A percentile compares a stretch with the other conserved stretches of the same genome.
phyloP scores from a whole-genome alignment of 2,888 invertebrate species.

The Hylaea fasciaria region DNA sequence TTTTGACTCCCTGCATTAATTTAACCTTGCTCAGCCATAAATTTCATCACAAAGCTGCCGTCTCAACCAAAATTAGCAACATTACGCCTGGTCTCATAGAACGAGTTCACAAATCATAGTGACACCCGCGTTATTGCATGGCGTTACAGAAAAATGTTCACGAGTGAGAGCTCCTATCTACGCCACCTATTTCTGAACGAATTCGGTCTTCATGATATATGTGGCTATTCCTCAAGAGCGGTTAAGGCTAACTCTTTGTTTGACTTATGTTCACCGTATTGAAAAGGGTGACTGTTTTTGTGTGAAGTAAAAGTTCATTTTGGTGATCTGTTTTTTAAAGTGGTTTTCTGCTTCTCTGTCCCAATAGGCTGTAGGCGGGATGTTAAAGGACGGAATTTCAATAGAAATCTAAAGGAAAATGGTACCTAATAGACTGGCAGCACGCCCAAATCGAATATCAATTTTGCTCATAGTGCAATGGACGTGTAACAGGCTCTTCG shows the following conservation, averaged over 20 bases:
- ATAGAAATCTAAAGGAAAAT: too few species aligned
- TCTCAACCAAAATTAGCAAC: conserved; percentile 34
- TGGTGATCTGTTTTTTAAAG: not conserved
- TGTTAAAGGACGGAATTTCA: too few species aligned
- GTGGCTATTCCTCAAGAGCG: conserved; percentile 58
- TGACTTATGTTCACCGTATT: conserved; percentile 39
- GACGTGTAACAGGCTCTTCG: too few species aligned
- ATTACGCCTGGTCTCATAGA: conserved; percentile 30
- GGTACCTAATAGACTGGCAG: too few species aligned
- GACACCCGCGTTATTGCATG: conserved; percentile 74
- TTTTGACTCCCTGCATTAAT: too few species aligned
- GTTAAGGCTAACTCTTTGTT: conserved; percentile 50
- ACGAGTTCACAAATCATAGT: conserved; percentile 66
- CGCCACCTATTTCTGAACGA: conserved; percentile 55
- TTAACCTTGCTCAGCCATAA: conserved; percentile 7
- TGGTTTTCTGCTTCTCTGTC: too few species aligned
- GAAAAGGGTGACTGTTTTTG: conserved; percentile 33
- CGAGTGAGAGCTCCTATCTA: conserved; percentile 45
- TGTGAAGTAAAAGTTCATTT: conserved; percentile 13
- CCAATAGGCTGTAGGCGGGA: too few species aligned
- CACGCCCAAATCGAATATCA: too few species aligned
- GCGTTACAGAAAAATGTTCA: conserved; percentile 62
- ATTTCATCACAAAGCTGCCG: conserved; percentile 12
- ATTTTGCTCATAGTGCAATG: too few species aligned
- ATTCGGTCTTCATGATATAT: conserved; percentile 61